These are phyloP conservation scores for Marronus borbonicus DNA, from an alignment of 2,888 invertebrate genomes.

Conservation along the genomic window DNA sequence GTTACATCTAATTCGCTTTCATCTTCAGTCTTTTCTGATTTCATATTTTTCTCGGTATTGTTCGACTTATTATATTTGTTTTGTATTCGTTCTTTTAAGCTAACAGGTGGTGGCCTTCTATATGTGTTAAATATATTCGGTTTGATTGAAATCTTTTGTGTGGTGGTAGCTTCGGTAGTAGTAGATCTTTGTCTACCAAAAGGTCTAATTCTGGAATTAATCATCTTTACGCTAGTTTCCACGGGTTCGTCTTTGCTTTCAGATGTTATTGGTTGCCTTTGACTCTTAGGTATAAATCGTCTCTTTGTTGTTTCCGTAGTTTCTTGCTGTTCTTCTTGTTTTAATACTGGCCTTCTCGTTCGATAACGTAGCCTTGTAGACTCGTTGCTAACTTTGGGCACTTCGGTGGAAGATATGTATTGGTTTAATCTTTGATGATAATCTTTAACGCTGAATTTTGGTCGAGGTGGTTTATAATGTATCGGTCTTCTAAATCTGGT, in stretches of 20 bases:
- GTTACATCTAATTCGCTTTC: conserved; percentile 54
- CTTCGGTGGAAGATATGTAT: conserved; percentile 71
- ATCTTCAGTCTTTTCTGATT: conserved; percentile 48
- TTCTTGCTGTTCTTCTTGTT: conserved; percentile 66
- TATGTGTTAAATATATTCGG: conserved; percentile 66
- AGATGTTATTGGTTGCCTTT: conserved; percentile 58
- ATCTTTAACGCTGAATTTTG: conserved; percentile 84
- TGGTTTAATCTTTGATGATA: conserved; percentile 78
- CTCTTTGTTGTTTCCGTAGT: conserved; percentile 68
- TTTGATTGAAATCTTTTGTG: conserved; percentile 65
- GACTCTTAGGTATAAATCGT: conserved; percentile 68
- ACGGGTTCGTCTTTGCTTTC: conserved; percentile 37
- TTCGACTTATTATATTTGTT: conserved; percentile 61
- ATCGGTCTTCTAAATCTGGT: conserved; percentile 68
- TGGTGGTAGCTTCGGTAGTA: conserved; percentile 62
- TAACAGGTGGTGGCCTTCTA: conserved; percentile 63
- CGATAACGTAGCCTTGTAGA: conserved; percentile 70
- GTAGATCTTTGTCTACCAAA: conserved; percentile 64
- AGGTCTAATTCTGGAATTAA: conserved; percentile 62
- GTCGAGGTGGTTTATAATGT: conserved; percentile 73
- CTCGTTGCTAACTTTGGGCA: conserved; percentile 55
- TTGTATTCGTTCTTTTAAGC: conserved; percentile 62
- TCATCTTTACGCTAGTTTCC: conserved; percentile 30
- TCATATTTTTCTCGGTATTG: conserved; percentile 49
- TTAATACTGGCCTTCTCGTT: conserved; percentile 68